Conservation (phyloP, 2,113 vertebrate species). For the Microtus oregoni region DNA sequence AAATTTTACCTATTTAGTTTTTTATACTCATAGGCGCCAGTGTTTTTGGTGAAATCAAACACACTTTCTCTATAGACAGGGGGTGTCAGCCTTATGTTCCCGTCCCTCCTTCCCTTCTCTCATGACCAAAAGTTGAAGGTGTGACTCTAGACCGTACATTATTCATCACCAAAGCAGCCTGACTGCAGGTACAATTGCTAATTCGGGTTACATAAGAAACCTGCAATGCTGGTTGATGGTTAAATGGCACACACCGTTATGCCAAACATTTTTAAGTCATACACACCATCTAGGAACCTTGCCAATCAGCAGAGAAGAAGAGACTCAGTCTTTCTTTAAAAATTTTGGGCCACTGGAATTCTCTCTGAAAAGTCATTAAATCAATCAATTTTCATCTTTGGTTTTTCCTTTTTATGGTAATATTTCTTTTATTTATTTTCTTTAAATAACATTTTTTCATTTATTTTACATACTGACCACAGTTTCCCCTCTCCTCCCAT, state of each 20-base stretch:
- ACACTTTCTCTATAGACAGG: background rate
- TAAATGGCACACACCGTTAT: background rate
- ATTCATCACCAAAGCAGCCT: background rate
- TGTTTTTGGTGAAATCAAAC: background rate
- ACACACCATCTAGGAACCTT: background rate
- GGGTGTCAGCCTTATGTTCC: background rate
- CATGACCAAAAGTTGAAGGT: background rate
- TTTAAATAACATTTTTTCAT: too few species aligned
- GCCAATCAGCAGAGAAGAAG: background rate
- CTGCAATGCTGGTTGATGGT: background rate
- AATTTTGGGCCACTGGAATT: background rate
- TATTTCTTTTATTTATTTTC: background rate
- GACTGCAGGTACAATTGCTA: background rate
- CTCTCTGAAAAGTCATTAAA: background rate
- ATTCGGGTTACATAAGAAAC: background rate
- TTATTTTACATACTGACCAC: too few species aligned
- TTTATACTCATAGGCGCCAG: background rate
- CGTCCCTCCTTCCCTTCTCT: background rate
- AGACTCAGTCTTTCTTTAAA: background rate
- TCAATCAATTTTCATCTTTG: background rate
- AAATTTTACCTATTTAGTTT: conserved; percentile 17
- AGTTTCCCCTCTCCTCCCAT: too few species aligned
- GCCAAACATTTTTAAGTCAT: background rate
- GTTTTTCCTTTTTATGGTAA: background rate
- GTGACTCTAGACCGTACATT: background rate